phyloP scores from a whole-genome alignment of 2,797 vertebrate species.

The Triplophysa yarkandensis region DNA sequence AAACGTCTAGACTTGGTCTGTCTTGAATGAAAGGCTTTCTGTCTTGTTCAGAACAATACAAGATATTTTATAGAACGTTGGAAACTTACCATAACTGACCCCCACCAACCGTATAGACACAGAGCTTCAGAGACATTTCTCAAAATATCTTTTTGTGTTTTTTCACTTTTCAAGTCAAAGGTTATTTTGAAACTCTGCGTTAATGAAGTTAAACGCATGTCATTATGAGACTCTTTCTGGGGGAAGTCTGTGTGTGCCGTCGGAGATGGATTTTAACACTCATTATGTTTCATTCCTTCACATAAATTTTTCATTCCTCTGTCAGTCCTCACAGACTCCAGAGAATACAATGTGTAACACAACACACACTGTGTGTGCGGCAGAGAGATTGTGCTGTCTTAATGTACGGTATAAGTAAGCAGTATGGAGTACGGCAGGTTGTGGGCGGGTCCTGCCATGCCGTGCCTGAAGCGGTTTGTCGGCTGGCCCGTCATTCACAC shows the following conservation, averaged over 20 bases:
- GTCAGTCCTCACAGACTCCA: constrained; percentile 32
- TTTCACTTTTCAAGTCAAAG: too few relatives aligned
- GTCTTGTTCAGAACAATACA: too few relatives aligned
- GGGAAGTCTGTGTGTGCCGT: constrained; percentile 3
- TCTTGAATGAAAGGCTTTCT: too few relatives aligned
- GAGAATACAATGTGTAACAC: constrained; percentile 37
- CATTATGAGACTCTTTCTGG: not conserved
- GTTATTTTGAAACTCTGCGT: constrained; percentile 24
- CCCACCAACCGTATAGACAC: too few relatives aligned
- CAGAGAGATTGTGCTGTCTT: not conserved
- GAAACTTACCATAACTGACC: too few relatives aligned
- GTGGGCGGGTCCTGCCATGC: constrained; percentile 32
- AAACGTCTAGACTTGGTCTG: too few relatives aligned
- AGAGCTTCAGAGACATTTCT: too few relatives aligned
- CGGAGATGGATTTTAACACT: constrained; percentile 28
- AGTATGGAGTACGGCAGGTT: constrained; percentile 36
- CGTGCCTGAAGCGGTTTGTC: constrained; percentile 58
- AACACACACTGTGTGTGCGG: constrained; percentile 1
- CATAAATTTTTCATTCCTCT: constrained; percentile 26
- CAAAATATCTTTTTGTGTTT: too few relatives aligned
- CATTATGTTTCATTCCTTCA: constrained; percentile 38
- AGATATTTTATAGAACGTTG: too few relatives aligned
- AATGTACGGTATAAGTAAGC: constrained; percentile 38
- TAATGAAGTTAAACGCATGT: constrained; percentile 17
- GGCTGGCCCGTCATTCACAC: constrained; percentile 51